These are phyloP conservation scores for Drosophila neonasuta DNA, from an alignment of 2,888 invertebrate genomes.

Conservation along the genomic window DNA sequence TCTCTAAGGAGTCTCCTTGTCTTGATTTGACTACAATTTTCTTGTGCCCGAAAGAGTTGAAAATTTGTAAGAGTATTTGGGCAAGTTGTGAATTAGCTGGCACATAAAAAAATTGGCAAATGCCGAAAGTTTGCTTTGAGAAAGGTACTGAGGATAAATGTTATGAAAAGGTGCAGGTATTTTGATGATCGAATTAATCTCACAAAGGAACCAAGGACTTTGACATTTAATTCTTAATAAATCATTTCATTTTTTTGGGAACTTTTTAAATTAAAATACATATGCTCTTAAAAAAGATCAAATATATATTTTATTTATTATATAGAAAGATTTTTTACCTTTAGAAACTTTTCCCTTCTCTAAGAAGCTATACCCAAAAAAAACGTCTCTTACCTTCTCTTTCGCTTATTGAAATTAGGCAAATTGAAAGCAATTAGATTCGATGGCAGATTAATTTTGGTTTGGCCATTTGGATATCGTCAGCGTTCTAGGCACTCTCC, in stretches of 20 bases:
- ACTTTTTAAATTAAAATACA: too few species aligned
- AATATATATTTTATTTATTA: too few species aligned
- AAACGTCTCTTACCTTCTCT: neutral
- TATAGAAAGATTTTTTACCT: too few species aligned
- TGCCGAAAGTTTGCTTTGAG: neutral
- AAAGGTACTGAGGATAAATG: too few species aligned
- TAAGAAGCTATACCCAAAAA: too few species aligned
- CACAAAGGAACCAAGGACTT: too few species aligned
- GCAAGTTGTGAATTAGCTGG: neutral
- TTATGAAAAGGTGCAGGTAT: too few species aligned
- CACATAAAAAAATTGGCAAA: neutral
- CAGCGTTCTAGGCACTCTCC: conserved; percentile 5
- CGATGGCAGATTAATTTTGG: conserved; percentile 9
- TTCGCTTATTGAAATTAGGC: neutral
- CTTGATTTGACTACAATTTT: neutral
- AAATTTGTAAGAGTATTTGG: neutral
- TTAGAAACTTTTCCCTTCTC: too few species aligned
- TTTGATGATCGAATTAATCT: too few species aligned
- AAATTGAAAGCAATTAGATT: conserved; percentile 15
- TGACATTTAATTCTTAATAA: too few species aligned
- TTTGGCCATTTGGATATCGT: conserved; percentile 8
- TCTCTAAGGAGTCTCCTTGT: neutral
- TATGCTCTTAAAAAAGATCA: too few species aligned
- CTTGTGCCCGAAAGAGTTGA: neutral
- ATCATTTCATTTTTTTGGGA: too few species aligned